Conservation (phyloP, 1,140 invertebrate genomes). For the Colletes latitarsis region DNA sequence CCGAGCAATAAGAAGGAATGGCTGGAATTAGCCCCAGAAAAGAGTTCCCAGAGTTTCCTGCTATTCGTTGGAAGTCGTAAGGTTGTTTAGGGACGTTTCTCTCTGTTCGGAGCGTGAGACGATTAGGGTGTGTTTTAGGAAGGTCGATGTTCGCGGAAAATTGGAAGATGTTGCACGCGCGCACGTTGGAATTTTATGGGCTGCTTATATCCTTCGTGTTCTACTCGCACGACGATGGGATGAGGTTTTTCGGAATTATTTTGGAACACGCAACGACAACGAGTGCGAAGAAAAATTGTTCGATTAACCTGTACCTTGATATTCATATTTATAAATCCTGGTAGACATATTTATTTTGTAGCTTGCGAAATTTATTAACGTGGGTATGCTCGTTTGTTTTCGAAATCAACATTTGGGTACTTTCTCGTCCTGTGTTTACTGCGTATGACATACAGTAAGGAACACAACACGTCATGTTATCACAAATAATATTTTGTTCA, state of each 20-base stretch:
- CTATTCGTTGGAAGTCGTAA: neutral
- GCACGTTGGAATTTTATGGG: slow-evolving; percentile 26
- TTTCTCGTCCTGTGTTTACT: no score
- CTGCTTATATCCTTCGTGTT: neutral
- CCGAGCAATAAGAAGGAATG: neutral
- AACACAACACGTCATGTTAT: no score
- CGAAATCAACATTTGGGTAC: no score
- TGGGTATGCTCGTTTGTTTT: no score
- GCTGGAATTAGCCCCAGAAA: slow-evolving; percentile 14
- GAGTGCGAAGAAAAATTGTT: no score
- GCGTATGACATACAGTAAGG: no score
- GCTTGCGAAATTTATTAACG: no score
- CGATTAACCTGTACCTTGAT: neutral
- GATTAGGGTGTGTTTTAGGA: slow-evolving; percentile 13
- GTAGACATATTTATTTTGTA: no score
- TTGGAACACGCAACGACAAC: neutral
- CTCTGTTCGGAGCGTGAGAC: neutral
- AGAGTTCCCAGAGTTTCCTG: slow-evolving; percentile 31
- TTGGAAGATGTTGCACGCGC: slow-evolving; percentile 25
- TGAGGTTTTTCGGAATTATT: neutral
- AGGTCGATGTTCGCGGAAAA: slow-evolving; percentile 1
- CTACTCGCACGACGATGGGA: neutral
- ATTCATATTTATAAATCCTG: no score
- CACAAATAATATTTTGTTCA: no score
- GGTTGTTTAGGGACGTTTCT: slow-evolving; percentile 18